Evolutionary conservation across 2,888 invertebrate genomes (phyloP).

Genomic region (Apotomis turbidana): DNA sequence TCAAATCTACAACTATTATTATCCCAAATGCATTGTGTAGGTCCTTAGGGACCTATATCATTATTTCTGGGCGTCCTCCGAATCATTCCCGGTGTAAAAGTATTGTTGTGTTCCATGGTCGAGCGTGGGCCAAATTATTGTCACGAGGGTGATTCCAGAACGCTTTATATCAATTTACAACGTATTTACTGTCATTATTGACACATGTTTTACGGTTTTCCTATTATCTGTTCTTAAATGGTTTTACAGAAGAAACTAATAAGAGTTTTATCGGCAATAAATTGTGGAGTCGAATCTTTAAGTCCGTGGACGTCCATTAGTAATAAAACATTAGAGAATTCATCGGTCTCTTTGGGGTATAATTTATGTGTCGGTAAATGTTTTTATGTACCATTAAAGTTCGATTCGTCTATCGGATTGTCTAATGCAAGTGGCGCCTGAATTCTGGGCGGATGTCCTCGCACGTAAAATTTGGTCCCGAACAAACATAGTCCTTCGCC

Average conservation of each 20-base stretch:
- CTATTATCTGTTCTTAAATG: slow-evolving; percentile 55
- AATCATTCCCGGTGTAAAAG: slow-evolving; percentile 73
- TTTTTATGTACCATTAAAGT: slow-evolving; percentile 80
- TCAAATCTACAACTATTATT: slow-evolving; percentile 84
- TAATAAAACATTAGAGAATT: slow-evolving; percentile 77
- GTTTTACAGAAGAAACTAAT: slow-evolving; percentile 54
- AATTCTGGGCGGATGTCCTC: slow-evolving; percentile 73
- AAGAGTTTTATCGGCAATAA: slow-evolving; percentile 60
- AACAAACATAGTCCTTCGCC: slow-evolving; percentile 66
- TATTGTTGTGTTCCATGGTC: slow-evolving; percentile 67
- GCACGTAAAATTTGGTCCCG: slow-evolving; percentile 74
- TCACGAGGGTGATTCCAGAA: slow-evolving; percentile 71
- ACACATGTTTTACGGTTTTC: slow-evolving; percentile 66
- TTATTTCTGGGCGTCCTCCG: slow-evolving; percentile 77
- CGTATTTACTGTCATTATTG: slow-evolving; percentile 66
- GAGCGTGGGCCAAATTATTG: slow-evolving; percentile 66
- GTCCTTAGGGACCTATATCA: slow-evolving; percentile 81
- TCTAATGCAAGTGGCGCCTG: slow-evolving; percentile 80
- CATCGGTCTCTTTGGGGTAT: slow-evolving; percentile 77
- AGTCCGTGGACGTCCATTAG: slow-evolving; percentile 70
- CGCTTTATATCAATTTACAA: slow-evolving; percentile 78
- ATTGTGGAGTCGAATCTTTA: slow-evolving; percentile 63
- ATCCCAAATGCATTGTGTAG: slow-evolving; percentile 74
- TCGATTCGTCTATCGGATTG: slow-evolving; percentile 74
- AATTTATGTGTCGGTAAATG: slow-evolving; percentile 80